Percentiles rank a stretch among this genome's conserved stretches.
Evolutionary conservation across 2,113 vertebrate species (phyloP).

Genomic region (Phocoena sinus): DNA sequence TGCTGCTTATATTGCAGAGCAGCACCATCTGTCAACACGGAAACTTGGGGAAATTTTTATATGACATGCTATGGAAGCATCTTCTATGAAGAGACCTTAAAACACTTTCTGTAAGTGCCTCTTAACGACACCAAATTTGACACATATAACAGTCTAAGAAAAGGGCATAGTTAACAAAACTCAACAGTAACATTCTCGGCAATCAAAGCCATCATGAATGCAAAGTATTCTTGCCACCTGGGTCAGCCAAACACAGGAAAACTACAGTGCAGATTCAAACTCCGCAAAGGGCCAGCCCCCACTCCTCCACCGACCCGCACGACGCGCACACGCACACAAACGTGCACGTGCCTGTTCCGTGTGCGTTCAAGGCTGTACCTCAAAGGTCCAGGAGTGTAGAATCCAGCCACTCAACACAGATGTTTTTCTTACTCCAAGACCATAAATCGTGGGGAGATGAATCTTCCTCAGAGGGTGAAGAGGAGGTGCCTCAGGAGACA

Average conservation of each 20-base stretch:
- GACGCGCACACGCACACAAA: not conserved
- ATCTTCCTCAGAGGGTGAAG: not conserved
- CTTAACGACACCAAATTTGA: not conserved
- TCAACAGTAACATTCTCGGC: not conserved
- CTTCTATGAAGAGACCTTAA: constrained; percentile 14
- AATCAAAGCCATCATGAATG: not conserved
- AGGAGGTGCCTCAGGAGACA: not conserved
- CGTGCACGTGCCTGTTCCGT: not conserved
- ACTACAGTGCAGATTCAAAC: not conserved
- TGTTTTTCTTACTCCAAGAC: constrained; percentile 15
- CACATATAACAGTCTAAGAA: not conserved
- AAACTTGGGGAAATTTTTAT: constrained; percentile 22
- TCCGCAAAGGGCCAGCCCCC: not conserved
- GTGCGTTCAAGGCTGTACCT: not conserved
- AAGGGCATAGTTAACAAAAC: not conserved
- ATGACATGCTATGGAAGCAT: not conserved
- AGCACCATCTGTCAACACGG: constrained; percentile 38
- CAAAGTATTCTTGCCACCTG: not conserved
- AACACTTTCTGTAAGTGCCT: not conserved
- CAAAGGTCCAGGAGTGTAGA: not conserved
- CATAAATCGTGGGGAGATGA: not conserved
- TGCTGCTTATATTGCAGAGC: not conserved
- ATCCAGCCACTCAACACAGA: not conserved
- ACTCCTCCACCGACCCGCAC: not conserved
- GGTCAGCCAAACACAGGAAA: not conserved